These are phyloP conservation scores for Heliconius nattereri DNA, from an alignment of 1,140 invertebrate species.

Conservation along the genomic window DNA sequence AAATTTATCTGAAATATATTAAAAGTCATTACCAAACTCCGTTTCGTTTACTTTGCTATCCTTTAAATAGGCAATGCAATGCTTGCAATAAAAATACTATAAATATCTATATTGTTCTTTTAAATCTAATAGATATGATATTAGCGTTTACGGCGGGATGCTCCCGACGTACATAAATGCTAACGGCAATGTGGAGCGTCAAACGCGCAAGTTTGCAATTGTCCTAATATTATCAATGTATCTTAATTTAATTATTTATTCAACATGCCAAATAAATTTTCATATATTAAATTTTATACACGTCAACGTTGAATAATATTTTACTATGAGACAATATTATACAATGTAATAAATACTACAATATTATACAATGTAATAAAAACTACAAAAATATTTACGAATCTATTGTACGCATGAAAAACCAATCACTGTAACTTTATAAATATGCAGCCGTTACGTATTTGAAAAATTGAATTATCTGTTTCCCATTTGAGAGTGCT, in stretches of 20 bases:
- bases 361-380: background rate
- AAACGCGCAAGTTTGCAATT: background rate
- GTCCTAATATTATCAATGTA: background rate
- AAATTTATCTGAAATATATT: too few species aligned
- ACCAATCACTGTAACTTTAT: slow-evolving; percentile 37
- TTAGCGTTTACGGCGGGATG: background rate
- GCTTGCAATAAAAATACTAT: too few species aligned
- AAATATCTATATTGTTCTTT: too few species aligned
- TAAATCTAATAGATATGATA: background rate
- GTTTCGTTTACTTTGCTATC: too few species aligned
- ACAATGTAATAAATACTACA: background rate
- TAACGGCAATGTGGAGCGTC: accelerated
- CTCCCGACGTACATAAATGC: too few species aligned
- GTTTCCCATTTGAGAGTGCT: slow-evolving; percentile 51
- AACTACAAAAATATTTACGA: background rate
- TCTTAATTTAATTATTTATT: background rate
- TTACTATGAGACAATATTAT: background rate
- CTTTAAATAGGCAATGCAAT: too few species aligned
- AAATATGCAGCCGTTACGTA: slow-evolving; percentile 34
- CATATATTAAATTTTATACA: background rate
- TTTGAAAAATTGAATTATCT: slow-evolving; percentile 53
- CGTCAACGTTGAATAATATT: background rate
- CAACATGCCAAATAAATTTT: background rate
- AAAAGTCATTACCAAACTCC: too few species aligned
- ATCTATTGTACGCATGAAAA: background rate